Base-by-base conservation (phyloP, 1,140 invertebrate genomes). In the Araneus ventricosus region DNA sequence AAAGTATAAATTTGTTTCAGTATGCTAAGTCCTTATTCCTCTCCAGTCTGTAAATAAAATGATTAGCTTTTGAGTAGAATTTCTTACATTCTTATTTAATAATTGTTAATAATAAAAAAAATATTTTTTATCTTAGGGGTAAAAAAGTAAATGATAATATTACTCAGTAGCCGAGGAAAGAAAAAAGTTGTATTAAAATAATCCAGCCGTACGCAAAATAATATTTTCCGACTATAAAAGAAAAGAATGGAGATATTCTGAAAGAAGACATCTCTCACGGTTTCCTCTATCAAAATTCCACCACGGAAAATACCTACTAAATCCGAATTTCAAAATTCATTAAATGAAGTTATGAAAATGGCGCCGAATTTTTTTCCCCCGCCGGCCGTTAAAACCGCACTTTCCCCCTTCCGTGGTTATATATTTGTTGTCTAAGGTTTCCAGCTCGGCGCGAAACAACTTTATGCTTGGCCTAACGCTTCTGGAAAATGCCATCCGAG, bases 251-350 rank as follows among this genome's bases (percentile, higher is more conserved):
- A 10, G 3, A 14, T 52, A 52, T 8, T 27, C 2, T n/a, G 8
- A 63, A 63, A 63, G 27, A 27, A 30, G n/a, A 1, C 7, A 75
- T 75, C 34, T 75, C 30, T 75, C 70, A 37, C 17, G 20, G 2
- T 30, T 75, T 34, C 14, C 70, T 34, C 70, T 27, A 75, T 75
- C 70, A 75, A 75, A 75, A 75, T 75, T 75, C 70, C 70, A 75
- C 27, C 14, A 20, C 30, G 70, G 34, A n/a, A 75, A 75, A 34
- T 75, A 75, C 70, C 70, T 75, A 75, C 70, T 75, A 75, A 75
- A 34, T 37, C 17, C 70, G 34, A 82, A 52, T 82, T 82, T 82
- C 80, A 41, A 41, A 82, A 82, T 82, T 82, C 41, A 82, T 41
- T 82, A 82, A 52, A 82, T 67, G 39, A 82, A 82, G 30, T 37